These are phyloP conservation scores for Habrosyne pyritoides DNA, from an alignment of 2,888 invertebrate genomes.

Conservation along the genomic window DNA sequence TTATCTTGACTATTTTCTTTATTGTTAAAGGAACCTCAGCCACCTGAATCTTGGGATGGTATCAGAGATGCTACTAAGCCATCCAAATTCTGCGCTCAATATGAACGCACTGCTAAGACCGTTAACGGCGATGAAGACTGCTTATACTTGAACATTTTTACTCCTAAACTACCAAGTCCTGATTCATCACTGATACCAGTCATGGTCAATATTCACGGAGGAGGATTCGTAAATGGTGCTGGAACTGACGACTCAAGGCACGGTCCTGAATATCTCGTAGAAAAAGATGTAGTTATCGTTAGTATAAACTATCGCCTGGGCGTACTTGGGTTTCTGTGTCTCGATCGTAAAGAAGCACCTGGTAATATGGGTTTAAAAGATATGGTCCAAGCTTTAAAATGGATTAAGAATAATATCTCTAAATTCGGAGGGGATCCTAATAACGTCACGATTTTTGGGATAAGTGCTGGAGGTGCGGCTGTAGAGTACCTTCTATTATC, in stretches of 20 bases:
- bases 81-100: constrained; percentile 86
- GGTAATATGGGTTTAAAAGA: constrained; percentile 81
- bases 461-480: constrained; percentile 80
- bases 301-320: constrained; percentile 75
- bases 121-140: constrained; percentile 85
- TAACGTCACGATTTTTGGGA: constrained; percentile 79
- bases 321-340: constrained; percentile 68
- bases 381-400: constrained; percentile 78
- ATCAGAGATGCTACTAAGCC: constrained; percentile 85
- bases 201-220: constrained; percentile 77
- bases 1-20: constrained; percentile 9
- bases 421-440: constrained; percentile 76
- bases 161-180: constrained; percentile 70
- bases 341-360: constrained; percentile 69
- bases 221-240: constrained; percentile 71
- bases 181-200: constrained; percentile 52
- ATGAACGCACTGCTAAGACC: constrained; percentile 76
- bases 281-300: constrained; percentile 70
- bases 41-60: constrained; percentile 81
- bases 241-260: constrained; percentile 66
- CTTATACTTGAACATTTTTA: constrained; percentile 87
- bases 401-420: constrained; percentile 76
- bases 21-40: constrained; percentile 60
- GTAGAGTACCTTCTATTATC: constrained; percentile 73
- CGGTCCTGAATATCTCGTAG: constrained; percentile 72